Percentiles rank a stretch among this genome's conserved stretches.
Conservation (phyloP, 2,888 invertebrate genomes). For the Conomelus anceps region DNA sequence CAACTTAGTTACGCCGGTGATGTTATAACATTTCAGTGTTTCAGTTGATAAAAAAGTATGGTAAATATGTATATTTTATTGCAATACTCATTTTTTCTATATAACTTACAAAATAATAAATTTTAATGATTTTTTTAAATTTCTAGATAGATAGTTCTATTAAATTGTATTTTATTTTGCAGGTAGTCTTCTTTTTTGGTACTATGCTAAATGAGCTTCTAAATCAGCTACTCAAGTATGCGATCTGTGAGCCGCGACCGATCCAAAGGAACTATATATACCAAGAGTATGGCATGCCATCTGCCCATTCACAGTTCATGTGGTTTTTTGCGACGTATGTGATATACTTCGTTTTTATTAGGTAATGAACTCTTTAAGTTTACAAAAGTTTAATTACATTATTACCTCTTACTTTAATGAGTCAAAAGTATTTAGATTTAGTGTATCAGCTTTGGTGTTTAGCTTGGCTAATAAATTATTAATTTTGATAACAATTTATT, state of each 20-base stretch:
- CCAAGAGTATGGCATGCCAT: slow-evolving; percentile 85
- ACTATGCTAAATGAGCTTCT: slow-evolving; percentile 67
- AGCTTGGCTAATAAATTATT: too few species aligned
- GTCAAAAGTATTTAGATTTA: too few species aligned
- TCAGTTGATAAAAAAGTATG: too few species aligned
- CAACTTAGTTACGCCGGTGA: too few species aligned
- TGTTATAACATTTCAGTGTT: too few species aligned
- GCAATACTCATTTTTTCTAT: too few species aligned
- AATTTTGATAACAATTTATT: too few species aligned
- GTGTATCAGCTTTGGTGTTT: too few species aligned
- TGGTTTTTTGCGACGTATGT: slow-evolving; percentile 86
- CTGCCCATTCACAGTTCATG: slow-evolving; percentile 84
- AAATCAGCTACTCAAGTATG: slow-evolving; percentile 73
- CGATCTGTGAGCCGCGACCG: slow-evolving; percentile 74
- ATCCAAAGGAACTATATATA: slow-evolving; percentile 52
- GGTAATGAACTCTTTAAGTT: slow-evolving; percentile 59
- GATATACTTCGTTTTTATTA: slow-evolving; percentile 75
- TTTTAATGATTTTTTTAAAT: background rate
- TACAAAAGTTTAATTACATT: too few species aligned
- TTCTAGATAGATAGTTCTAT: too few species aligned
- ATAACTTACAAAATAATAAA: background rate
- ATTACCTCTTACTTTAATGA: too few species aligned
- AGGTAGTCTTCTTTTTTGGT: slow-evolving; percentile 82
- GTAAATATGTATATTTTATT: too few species aligned
- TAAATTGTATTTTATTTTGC: slow-evolving; percentile 40